Conservation (phyloP, 2,113 vertebrate species). For the Eudyptes chrysolophus region DNA sequence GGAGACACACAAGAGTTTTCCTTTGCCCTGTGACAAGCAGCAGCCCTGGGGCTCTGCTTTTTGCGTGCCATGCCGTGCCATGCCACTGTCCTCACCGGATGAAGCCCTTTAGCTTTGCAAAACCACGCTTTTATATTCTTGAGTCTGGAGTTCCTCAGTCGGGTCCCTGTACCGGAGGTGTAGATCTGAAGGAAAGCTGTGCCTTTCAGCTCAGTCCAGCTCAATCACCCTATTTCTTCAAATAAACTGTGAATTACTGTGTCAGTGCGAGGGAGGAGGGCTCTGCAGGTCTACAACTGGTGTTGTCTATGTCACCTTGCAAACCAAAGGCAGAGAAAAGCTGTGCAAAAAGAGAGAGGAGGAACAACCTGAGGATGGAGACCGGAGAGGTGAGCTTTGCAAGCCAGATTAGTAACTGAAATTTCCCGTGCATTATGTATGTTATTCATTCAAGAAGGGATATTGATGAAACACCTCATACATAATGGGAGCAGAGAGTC, state of each 20-base stretch:
- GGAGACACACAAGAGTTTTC: neutral
- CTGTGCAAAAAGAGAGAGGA: neutral
- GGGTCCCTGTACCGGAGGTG: neutral
- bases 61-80: neutral
- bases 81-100: neutral
- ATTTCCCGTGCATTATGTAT: neutral
- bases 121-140: neutral
- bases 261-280: rapidly evolving
- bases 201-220: neutral
- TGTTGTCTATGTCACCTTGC: rapidly evolving
- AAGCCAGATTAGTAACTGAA: neutral
- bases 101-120: neutral
- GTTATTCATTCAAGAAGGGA: neutral
- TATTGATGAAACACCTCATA: neutral
- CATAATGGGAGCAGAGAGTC: neutral
- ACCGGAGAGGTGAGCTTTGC: neutral
- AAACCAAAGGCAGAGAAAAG: neutral
- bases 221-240: neutral
- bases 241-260: rapidly evolving
- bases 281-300: neutral
- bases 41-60: constrained; percentile 30
- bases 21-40: neutral
- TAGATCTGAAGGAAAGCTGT: neutral
- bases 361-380: neutral
- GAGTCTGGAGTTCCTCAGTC: neutral